These are phyloP conservation scores for Dicrurus megarhynchus DNA, from an alignment of 2,113 vertebrate species.

Conservation along the genomic window DNA sequence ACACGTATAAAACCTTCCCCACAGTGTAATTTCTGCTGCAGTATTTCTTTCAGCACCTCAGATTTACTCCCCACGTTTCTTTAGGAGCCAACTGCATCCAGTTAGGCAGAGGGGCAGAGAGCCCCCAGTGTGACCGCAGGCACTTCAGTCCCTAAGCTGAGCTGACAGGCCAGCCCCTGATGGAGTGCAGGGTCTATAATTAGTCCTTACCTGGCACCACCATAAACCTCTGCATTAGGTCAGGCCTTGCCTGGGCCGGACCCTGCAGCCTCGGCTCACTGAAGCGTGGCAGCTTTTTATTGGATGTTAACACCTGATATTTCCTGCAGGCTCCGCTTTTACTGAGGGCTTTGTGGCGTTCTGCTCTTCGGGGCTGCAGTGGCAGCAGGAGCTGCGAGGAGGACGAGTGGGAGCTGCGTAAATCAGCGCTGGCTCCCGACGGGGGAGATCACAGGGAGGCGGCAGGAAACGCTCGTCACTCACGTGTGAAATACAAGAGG, in stretches of 20 bases:
- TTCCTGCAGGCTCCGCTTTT: slow-evolving; percentile 18
- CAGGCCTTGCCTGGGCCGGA: neutral
- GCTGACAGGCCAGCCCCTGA: slow-evolving; percentile 44
- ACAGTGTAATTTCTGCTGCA: slow-evolving; percentile 63
- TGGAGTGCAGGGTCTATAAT: slow-evolving; percentile 22
- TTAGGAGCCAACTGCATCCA: slow-evolving; percentile 3
- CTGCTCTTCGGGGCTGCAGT: neutral
- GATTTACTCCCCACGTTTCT: slow-evolving; percentile 53
- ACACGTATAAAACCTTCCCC: slow-evolving; percentile 57
- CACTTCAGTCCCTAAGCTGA: neutral
- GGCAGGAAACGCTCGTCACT: neutral
- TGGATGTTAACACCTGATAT: slow-evolving; percentile 52
- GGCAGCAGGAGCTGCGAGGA: neutral
- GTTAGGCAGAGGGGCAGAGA: slow-evolving; percentile 3
- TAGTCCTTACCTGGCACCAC: slow-evolving; percentile 25
- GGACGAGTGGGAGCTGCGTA: neutral
- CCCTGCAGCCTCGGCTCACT: neutral
- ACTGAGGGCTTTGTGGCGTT: neutral
- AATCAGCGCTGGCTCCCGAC: neutral
- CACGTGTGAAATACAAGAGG: neutral
- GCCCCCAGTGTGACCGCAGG: neutral
- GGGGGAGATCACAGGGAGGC: neutral
- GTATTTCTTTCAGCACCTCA: slow-evolving; percentile 80
- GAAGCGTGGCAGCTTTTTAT: slow-evolving; percentile 17
- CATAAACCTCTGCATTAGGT: neutral